A percentile compares a stretch with the other conserved stretches of the same genome.
These are phyloP conservation scores for Eupithecia dodoneata DNA, from an alignment of 2,888 invertebrate genomes.

Conservation along the genomic window DNA sequence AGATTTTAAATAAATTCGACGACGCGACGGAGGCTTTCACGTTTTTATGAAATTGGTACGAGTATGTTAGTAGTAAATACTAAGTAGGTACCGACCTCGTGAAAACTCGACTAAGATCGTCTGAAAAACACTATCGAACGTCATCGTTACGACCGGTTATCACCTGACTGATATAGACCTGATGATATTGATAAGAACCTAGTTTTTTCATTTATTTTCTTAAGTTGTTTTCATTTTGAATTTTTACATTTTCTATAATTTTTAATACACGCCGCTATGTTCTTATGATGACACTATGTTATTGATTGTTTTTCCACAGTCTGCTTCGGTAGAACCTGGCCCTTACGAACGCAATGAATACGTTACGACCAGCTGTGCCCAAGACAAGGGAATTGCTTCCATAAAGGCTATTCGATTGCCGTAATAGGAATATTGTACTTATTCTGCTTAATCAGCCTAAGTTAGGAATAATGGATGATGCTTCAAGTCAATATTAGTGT, in stretches of 20 bases:
- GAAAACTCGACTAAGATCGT: background rate
- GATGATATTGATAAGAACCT: background rate
- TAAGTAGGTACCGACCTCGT: background rate
- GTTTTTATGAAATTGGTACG: background rate
- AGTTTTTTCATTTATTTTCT: too few species aligned
- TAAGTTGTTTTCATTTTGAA: too few species aligned
- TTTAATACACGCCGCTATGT: too few species aligned
- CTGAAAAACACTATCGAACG: background rate
- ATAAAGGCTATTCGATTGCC: conserved; percentile 3
- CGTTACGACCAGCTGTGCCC: conserved; percentile 6
- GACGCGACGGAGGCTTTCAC: background rate
- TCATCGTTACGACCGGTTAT: background rate
- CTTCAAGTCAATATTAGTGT: background rate
- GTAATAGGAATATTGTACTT: background rate
- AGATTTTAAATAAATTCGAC: background rate
- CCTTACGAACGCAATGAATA: conserved; percentile 7
- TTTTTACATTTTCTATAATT: too few species aligned
- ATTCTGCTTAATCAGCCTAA: background rate
- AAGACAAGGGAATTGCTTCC: conserved; percentile 1
- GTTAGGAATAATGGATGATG: background rate
- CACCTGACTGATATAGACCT: background rate
- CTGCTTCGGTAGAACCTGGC: background rate
- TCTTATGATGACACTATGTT: background rate
- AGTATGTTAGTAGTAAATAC: background rate
- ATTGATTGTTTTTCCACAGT: background rate